A percentile compares a stretch with the other conserved stretches of the same genome.
These are phyloP conservation scores for Steinernema hermaphroditum DNA, from an alignment of 2,888 invertebrate species.

Conservation along the genomic window DNA sequence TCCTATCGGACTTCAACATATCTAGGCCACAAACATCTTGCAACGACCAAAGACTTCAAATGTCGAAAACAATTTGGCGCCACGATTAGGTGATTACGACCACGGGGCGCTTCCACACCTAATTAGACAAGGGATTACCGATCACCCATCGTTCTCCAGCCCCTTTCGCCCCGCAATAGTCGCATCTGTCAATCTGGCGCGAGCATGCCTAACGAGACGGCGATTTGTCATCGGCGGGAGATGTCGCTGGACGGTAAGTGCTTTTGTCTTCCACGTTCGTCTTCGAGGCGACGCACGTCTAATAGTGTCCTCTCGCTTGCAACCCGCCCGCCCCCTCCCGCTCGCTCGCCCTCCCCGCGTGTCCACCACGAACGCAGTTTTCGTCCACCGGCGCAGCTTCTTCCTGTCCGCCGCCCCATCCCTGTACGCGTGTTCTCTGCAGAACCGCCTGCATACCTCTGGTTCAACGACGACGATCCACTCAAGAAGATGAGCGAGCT, in stretches of 20 bases:
- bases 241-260: slow-evolving; percentile 6
- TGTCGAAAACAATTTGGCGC: neutral
- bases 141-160: neutral
- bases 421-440: too few relatives aligned
- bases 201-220: neutral
- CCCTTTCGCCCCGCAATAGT: neutral
- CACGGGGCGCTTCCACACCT: neutral
- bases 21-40: too few relatives aligned
- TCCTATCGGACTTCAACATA: too few relatives aligned
- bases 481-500: neutral
- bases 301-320: neutral
- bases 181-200: neutral
- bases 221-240: slow-evolving; percentile 12
- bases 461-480: neutral
- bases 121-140: slow-evolving; percentile 9
- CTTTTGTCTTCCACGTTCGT: slow-evolving; percentile 1
- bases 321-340: slow-evolving; percentile 17
- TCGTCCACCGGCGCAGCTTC: neutral
- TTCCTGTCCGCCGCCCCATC: too few relatives aligned
- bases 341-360: neutral
- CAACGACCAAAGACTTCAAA: too few relatives aligned
- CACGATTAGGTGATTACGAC: neutral
- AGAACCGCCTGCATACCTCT: too few relatives aligned
- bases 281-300: neutral
- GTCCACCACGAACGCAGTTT: neutral